Evolutionary conservation across 2,888 invertebrate species (phyloP).

Genomic region (Craniophora ligustri): DNA sequence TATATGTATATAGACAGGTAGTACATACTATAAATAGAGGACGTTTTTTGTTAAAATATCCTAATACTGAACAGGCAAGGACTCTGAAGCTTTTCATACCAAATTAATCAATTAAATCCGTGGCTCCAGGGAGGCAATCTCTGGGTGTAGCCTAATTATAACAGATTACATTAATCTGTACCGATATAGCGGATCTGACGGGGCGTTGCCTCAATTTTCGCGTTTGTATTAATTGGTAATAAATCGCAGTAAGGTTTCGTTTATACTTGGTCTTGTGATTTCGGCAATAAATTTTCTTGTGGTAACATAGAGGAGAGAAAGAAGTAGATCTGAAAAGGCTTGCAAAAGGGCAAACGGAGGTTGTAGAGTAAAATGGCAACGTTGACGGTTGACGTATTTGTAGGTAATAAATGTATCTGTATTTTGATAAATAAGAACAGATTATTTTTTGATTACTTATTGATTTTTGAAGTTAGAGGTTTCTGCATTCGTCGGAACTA

Average conservation of each 20-base stretch:
- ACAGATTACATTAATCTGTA: slow-evolving; percentile 63
- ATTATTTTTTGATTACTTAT: too few species aligned
- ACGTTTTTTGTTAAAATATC: too few species aligned
- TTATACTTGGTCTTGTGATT: slow-evolving; percentile 1
- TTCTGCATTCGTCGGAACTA: too few species aligned
- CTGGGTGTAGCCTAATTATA: slow-evolving; percentile 62
- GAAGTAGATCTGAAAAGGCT: too few species aligned
- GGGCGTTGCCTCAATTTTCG: slow-evolving; percentile 34
- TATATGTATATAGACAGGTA: too few species aligned
- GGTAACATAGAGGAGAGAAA: neutral
- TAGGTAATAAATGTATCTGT: too few species aligned
- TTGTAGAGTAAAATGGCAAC: too few species aligned
- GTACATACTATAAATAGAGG: too few species aligned
- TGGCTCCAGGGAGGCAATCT: slow-evolving; percentile 53
- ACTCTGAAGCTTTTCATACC: slow-evolving; percentile 55
- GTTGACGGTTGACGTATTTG: too few species aligned
- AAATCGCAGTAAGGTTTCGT: slow-evolving; percentile 12
- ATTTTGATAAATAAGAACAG: too few species aligned
- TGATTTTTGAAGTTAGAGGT: too few species aligned
- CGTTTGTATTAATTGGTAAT: slow-evolving; percentile 33
- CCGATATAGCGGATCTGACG: slow-evolving; percentile 46
- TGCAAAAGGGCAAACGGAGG: too few species aligned
- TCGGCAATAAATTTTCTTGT: neutral
- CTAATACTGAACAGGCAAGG: slow-evolving; percentile 31
- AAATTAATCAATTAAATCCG: slow-evolving; percentile 60